These are phyloP conservation scores for Chroicocephalus ridibundus DNA, from an alignment of 2,113 vertebrate species.

Conservation along the genomic window DNA sequence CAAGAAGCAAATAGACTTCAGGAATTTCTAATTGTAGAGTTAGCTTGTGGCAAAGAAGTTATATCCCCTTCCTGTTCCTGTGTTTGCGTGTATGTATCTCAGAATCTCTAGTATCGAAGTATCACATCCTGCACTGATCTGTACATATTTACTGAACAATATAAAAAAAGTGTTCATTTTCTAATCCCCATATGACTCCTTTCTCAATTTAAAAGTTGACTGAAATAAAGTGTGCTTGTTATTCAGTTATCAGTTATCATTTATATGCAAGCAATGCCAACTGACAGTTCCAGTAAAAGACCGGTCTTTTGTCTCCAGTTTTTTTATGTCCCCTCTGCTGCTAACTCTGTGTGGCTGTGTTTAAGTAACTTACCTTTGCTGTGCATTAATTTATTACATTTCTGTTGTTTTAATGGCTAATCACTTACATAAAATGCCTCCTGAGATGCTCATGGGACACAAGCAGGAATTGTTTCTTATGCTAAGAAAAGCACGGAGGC, in stretches of 20 bases:
- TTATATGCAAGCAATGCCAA: background rate
- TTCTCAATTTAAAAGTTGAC: background rate
- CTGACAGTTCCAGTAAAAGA: background rate
- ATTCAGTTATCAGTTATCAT: background rate
- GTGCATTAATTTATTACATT: background rate
- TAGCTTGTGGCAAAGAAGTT: background rate
- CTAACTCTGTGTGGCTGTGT: background rate
- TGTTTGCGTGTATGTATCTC: background rate
- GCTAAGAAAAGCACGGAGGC: background rate
- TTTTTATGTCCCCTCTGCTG: background rate
- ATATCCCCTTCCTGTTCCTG: background rate
- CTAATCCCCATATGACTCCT: background rate
- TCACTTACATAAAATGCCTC: background rate
- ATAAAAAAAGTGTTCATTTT: background rate
- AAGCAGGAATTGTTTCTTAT: background rate
- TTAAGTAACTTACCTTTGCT: background rate
- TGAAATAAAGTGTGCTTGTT: background rate
- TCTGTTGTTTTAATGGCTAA: background rate
- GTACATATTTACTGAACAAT: rapidly evolving
- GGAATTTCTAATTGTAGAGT: background rate
- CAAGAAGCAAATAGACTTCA: background rate
- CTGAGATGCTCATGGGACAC: background rate
- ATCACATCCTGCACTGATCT: background rate
- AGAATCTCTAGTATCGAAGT: background rate
- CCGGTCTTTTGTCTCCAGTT: background rate